Base-by-base conservation (phyloP, 2,113 vertebrate genomes). In the Vanacampus margaritifer region DNA sequence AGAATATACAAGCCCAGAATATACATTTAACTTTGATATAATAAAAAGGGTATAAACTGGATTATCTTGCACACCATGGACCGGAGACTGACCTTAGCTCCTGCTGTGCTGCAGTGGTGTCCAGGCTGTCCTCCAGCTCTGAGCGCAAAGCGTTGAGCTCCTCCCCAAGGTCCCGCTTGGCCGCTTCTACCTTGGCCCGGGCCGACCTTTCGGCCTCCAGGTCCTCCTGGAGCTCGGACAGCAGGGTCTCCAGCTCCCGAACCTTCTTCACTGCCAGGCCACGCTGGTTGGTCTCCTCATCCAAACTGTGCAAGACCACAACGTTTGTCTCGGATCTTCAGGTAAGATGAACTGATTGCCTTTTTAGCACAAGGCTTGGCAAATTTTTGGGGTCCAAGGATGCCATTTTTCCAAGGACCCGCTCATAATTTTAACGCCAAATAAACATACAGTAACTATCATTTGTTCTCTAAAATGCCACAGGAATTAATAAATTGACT, bases 91-190 rank as follows among this genome's bases (percentile, higher is more conserved):
- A 98, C 97, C 97, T 90, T 75, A 98, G 94, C 67, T 98, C 95
- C 82, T 98, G 95, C 83, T 98, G 96, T 0, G 93, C 91, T 5
- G 96, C 96, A 0, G 94, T 97, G 69, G 91, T 94, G 77, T 98
- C 97, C 84, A 98, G 79, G 3, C 95, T 98, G 77, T 98, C 97
- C 81, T 98, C 97, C 80, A 98, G 92, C 86, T 98, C 97, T 0
- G 92, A 93, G 83, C 94, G 94, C 0, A 98, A 92, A 0, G 95
- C 94, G 23, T 97, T 94, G 50, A 98, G 90, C 86, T 98, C 95
- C 73, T 97, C 95, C 1, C 94, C 93, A 0, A 98, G 89, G 72
- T 98, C 97, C 62, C 94, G 87, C 56, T 94, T 94, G 9, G 93
- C 93, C 50, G 93, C 95, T 83, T 98, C 96, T 0, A 92, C 93